Percentiles rank a stretch among this genome's conserved stretches.
Evolutionary conservation across 2,888 invertebrate genomes (phyloP).

Genomic region (Cephus runcator): DNA sequence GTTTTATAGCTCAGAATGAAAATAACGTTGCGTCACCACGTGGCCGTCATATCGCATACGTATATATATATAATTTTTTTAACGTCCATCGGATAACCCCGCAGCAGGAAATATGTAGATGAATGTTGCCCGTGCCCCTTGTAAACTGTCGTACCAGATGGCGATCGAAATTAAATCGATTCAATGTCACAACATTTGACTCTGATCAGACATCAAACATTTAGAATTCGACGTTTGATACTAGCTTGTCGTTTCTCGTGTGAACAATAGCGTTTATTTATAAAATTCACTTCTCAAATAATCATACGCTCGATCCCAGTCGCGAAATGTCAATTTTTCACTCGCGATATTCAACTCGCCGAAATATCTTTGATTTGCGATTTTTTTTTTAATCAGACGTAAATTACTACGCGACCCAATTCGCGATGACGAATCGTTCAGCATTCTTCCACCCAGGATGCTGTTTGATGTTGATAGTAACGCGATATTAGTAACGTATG

Average conservation of each 20-base stretch:
- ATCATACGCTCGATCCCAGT: not conserved
- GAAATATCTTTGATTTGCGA: not conserved
- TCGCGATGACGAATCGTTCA: not conserved
- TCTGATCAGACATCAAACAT: not conserved
- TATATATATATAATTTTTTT: not conserved
- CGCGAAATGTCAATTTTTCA: not conserved
- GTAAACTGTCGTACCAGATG: not conserved
- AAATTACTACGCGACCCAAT: not conserved
- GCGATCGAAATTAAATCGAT: constrained; percentile 31
- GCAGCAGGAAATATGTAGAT: not conserved
- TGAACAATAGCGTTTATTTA: not conserved
- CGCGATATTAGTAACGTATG: not conserved
- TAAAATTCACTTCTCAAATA: not conserved
- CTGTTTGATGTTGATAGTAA: not conserved
- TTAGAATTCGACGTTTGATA: not conserved
- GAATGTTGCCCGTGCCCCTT: not conserved
- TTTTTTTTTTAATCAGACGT: not conserved
- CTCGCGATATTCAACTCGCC: not conserved
- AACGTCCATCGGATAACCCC: not conserved
- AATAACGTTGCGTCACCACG: not conserved
- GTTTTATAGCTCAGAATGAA: not conserved
- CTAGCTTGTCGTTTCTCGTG: not conserved
- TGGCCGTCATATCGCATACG: not conserved
- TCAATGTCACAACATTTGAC: constrained; percentile 34
- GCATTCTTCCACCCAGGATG: not conserved